Percentiles rank a stretch among this genome's conserved stretches.
phyloP scores from a whole-genome alignment of 2,888 invertebrate species.

The Cactoblastis cactorum region DNA sequence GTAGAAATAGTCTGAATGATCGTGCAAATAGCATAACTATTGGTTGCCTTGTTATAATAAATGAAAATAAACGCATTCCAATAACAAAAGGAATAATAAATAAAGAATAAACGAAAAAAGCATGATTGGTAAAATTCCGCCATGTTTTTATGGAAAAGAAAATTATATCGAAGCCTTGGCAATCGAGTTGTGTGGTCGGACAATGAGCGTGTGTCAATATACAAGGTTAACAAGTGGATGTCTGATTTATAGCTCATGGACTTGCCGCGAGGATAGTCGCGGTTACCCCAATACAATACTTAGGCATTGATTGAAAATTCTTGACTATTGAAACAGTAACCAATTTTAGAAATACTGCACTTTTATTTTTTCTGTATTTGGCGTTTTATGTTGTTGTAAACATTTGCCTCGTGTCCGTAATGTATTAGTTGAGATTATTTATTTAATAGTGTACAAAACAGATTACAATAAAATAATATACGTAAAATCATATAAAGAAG shows the following conservation, averaged over 20 bases:
- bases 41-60: too few species aligned
- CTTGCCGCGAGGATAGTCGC: not conserved
- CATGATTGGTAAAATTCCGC: not conserved
- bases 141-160: not conserved
- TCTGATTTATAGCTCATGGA: slow-evolving; percentile 12
- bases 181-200: slow-evolving; percentile 7
- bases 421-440: too few species aligned
- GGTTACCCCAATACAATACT: not conserved
- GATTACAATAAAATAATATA: slow-evolving; percentile 4
- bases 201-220: slow-evolving; percentile 12
- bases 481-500: too few species aligned
- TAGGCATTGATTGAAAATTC: not conserved
- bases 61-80: too few species aligned
- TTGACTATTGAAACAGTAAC: not conserved
- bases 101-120: too few species aligned
- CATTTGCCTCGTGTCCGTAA: too few species aligned
- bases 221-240: slow-evolving; percentile 14
- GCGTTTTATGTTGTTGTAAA: too few species aligned
- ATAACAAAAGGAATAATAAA: too few species aligned
- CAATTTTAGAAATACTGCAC: not conserved
- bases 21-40: too few species aligned
- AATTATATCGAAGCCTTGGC: slow-evolving; percentile 12
- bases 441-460: too few species aligned
- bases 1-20: too few species aligned
- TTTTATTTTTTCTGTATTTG: too few species aligned